A percentile compares a stretch with the other conserved stretches of the same genome.
Conservation (phyloP, 2,888 invertebrate genomes). For the Cepaea hortensis region DNA sequence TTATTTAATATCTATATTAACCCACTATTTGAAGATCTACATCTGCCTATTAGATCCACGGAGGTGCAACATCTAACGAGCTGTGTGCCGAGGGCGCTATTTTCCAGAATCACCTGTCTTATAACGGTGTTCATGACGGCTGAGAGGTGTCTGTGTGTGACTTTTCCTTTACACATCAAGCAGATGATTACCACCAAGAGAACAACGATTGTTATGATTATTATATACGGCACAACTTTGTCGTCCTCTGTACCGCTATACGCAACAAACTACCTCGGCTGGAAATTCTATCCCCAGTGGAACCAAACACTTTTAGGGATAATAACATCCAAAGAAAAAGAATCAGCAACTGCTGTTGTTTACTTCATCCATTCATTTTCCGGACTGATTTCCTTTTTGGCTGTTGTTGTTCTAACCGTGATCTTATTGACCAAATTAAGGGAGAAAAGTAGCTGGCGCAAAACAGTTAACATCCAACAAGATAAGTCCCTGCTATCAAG, state of each 20-base stretch:
- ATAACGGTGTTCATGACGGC: slow-evolving; percentile 8
- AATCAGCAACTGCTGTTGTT: too few relatives aligned
- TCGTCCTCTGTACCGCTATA: neutral
- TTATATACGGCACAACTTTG: neutral
- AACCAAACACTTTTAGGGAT: neutral
- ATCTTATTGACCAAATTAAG: neutral
- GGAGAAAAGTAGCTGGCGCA: neutral
- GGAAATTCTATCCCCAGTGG: neutral
- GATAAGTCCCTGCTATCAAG: neutral
- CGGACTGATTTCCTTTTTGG: neutral
- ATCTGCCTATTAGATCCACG: neutral
- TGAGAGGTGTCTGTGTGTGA: slow-evolving; percentile 13
- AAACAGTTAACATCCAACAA: neutral
- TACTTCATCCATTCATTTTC: neutral
- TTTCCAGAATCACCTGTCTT: neutral
- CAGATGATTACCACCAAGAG: neutral
- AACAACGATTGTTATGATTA: neutral
- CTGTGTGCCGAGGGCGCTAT: neutral
- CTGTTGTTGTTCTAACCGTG: neutral
- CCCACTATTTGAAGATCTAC: neutral
- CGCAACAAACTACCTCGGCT: neutral
- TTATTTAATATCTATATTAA: neutral
- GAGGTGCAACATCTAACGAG: neutral
- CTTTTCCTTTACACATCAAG: slow-evolving; percentile 1
- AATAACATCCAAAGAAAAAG: too few relatives aligned